Evolutionary conservation across 1,140 invertebrate genomes (phyloP).

Genomic region (Drosophila chauvacae): DNA sequence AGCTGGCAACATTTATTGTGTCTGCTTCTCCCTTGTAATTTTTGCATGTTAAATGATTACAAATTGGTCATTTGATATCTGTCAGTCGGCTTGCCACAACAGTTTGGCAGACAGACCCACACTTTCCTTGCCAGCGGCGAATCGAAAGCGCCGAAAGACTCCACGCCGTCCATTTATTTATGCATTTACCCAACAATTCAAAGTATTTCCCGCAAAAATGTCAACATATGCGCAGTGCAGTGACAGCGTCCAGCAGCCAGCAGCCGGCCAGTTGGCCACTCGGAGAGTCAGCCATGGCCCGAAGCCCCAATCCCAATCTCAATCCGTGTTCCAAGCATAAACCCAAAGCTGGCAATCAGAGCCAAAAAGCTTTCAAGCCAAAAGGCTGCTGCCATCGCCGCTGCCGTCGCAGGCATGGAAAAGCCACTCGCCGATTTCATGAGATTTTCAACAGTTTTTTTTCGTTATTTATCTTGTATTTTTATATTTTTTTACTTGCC

Average conservation of each 20-base stretch:
- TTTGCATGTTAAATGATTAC: conserved; percentile 70
- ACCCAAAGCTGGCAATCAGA: conserved; percentile 71
- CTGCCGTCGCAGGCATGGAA: conserved; percentile 56
- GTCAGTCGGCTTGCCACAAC: conserved; percentile 48
- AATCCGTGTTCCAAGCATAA: conserved; percentile 38
- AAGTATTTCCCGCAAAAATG: conserved; percentile 75
- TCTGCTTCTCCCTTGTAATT: conserved; percentile 37
- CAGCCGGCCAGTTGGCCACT: conserved; percentile 26
- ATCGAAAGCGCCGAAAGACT: conserved; percentile 36
- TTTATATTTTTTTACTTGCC: conserved; percentile 16
- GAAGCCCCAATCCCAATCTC: conserved; percentile 36
- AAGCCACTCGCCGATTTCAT: conserved; percentile 71
- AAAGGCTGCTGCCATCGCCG: conserved; percentile 58
- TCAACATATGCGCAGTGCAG: conserved; percentile 77
- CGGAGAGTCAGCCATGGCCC: conserved; percentile 29
- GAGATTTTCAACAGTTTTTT: conserved; percentile 66
- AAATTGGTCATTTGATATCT: conserved; percentile 75
- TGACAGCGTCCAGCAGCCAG: conserved; percentile 51
- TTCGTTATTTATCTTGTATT: conserved; percentile 42
- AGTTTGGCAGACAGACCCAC: conserved; percentile 57
- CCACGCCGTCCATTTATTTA: conserved; percentile 32
- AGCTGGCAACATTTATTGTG: conserved; percentile 32
- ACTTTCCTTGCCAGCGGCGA: conserved; percentile 60
- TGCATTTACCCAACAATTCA: conserved; percentile 73
- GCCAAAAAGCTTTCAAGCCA: conserved; percentile 70